Conservation (phyloP, 2,888 invertebrate genomes). For the Lithosia quadra region DNA sequence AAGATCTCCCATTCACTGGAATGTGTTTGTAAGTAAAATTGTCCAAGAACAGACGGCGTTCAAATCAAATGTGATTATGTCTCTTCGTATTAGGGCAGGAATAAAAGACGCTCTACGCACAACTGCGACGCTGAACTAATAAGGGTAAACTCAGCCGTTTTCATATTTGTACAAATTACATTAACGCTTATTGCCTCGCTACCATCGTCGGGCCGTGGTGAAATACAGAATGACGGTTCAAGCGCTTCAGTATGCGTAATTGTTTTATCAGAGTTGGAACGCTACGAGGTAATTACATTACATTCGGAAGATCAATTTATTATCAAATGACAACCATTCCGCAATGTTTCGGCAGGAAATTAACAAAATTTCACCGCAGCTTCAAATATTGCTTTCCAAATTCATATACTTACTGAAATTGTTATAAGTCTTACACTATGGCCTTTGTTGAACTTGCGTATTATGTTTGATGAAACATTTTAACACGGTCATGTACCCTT, state of each 20-base stretch:
- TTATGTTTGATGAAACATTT: conserved; percentile 12
- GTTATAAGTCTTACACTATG: background rate
- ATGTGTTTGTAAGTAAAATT: conserved; percentile 45
- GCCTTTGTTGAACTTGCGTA: background rate
- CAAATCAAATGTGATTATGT: conserved; percentile 71
- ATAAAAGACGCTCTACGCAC: conserved; percentile 56
- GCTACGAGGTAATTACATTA: conserved; percentile 49
- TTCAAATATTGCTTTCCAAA: background rate
- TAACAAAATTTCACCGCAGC: conserved; percentile 1
- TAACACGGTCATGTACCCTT: conserved; percentile 15
- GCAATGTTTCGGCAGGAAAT: conserved; percentile 28
- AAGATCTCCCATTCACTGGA: background rate
- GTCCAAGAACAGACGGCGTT: conserved; percentile 57
- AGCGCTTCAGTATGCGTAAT: conserved; percentile 53
- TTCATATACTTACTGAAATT: background rate
- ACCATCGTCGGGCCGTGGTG: conserved; percentile 57
- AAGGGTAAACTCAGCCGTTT: conserved; percentile 76
- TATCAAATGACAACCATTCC: conserved; percentile 41
- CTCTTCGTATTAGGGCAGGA: conserved; percentile 62
- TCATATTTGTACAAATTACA: conserved; percentile 82
- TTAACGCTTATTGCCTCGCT: conserved; percentile 75
- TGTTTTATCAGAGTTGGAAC: conserved; percentile 47
- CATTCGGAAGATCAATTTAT: conserved; percentile 45
- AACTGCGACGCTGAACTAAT: conserved; percentile 73
- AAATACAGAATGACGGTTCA: conserved; percentile 57